Evolutionary conservation across 2,797 vertebrate species (phyloP).

Genomic region (Coilia nasus): DNA sequence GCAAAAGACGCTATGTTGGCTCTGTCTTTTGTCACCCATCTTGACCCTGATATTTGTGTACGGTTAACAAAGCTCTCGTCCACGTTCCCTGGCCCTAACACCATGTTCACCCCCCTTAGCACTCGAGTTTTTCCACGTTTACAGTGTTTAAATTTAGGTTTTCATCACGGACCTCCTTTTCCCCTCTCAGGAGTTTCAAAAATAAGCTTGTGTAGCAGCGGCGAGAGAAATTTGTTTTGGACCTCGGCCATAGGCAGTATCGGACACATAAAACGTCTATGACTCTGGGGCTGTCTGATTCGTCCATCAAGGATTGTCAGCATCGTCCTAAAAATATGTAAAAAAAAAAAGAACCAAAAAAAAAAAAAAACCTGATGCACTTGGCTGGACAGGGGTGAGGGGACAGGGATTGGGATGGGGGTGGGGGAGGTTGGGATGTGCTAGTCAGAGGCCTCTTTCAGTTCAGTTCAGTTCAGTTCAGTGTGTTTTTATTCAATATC

Average conservation of each 20-base stretch:
- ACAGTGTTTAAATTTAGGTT: slow-evolving; percentile 51
- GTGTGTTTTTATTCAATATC: too few species aligned
- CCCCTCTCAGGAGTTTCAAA: slow-evolving; percentile 37
- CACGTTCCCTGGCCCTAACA: neutral
- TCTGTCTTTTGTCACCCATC: slow-evolving; percentile 68
- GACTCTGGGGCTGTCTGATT: slow-evolving; percentile 45
- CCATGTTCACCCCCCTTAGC: slow-evolving; percentile 56
- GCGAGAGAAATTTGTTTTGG: slow-evolving; percentile 52
- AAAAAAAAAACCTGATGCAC: neutral
- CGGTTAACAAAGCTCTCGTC: neutral
- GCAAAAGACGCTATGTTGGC: slow-evolving; percentile 59
- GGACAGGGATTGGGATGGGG: neutral
- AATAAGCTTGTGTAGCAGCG: slow-evolving; percentile 43
- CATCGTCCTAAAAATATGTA: slow-evolving; percentile 20
- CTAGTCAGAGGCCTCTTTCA: neutral
- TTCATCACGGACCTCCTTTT: slow-evolving; percentile 37
- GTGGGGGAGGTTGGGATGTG: too few species aligned
- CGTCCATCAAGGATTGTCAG: slow-evolving; percentile 46
- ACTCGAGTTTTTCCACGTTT: slow-evolving; percentile 32
- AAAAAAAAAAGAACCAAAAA: neutral
- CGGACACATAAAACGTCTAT: slow-evolving; percentile 40
- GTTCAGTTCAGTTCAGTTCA: too few species aligned
- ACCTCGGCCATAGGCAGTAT: slow-evolving; percentile 44
- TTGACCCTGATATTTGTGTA: slow-evolving; percentile 52
- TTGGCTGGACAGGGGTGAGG: neutral